Evolutionary conservation across 1,140 invertebrate genomes (phyloP), one percentile per base, ranked within the genome.

Genomic region (Apocrypta bakeri): DNA sequence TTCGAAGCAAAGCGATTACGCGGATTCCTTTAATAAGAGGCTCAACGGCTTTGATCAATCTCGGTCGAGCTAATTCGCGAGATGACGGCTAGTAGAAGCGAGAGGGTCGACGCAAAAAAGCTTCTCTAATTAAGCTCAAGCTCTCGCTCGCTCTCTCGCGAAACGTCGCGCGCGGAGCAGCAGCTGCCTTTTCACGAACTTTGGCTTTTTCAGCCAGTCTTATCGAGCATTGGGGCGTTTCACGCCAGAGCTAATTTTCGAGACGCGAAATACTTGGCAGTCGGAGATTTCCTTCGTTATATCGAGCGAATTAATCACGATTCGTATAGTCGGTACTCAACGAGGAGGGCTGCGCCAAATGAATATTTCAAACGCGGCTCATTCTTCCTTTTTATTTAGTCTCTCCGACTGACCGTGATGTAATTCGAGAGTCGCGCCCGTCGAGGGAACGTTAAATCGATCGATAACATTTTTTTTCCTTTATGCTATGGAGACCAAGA

Each of bases 41-140:
- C 87, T 85, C 86, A 90, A 90, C 88, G 87, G 89, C 90, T 91
- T 91, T 91, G 90, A 90, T 90, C 88, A 90, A 88, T 90, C 90
- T 37, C 87, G 87, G 81, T 66, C 85, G 73, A 77, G 87, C 87
- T 90, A 90, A 91, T 91, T 91, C 88, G 86, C 89, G 37, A 14
- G 86, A 87, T 89, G 87, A 88, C 87, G 86, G 87, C 68, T 83
- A 86, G 87, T 1, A 6, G 48, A 88, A 85, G 87, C 87, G 87
- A 89, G 90, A 83, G 85, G 85, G 84, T 85, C 82, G 83, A 48
- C 40, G 24, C 27, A 83, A 91, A 91, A 90, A 90, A 90, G 85
- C 89, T 86, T 86, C 89, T 88, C 88, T 90, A 90, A 91, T 91
- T 91, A 91, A 90, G 89, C 89, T 81, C 84, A 86, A 86, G 82